Evolutionary conservation across 2,797 vertebrate genomes (phyloP).

Genomic region (Phrynocephalus guinanensis): DNA sequence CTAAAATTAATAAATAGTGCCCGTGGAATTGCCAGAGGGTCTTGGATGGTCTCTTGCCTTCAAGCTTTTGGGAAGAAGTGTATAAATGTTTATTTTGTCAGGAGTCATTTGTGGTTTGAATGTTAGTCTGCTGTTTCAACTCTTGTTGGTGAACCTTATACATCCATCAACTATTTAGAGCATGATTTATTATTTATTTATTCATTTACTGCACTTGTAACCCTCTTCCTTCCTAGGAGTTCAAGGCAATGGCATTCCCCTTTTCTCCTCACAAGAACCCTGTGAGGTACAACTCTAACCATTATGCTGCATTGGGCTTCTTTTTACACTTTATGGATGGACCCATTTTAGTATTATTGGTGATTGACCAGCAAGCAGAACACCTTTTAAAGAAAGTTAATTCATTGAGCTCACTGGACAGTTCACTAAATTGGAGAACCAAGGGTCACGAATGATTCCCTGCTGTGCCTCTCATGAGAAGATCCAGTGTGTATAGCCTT

Average conservation of each 20-base stretch:
- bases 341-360: background rate
- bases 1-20: too few species aligned
- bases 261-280: background rate
- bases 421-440: too few species aligned
- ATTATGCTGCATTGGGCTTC: background rate
- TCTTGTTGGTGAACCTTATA: background rate
- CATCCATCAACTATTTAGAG: background rate
- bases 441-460: too few species aligned
- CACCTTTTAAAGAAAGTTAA: background rate
- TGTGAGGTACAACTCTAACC: background rate
- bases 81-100: background rate
- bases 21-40: too few species aligned
- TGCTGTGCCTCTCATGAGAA: too few species aligned
- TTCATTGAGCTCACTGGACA: background rate
- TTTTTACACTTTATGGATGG: background rate
- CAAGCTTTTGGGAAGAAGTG: background rate
- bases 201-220: background rate
- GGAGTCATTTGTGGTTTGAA: background rate
- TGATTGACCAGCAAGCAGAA: background rate
- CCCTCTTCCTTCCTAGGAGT: background rate
- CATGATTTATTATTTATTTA: background rate
- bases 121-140: background rate
- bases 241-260: background rate
- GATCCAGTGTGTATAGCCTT: too few species aligned
- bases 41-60: background rate